Conservation (phyloP, 1,140 invertebrate species). For the Orius laevigatus region DNA sequence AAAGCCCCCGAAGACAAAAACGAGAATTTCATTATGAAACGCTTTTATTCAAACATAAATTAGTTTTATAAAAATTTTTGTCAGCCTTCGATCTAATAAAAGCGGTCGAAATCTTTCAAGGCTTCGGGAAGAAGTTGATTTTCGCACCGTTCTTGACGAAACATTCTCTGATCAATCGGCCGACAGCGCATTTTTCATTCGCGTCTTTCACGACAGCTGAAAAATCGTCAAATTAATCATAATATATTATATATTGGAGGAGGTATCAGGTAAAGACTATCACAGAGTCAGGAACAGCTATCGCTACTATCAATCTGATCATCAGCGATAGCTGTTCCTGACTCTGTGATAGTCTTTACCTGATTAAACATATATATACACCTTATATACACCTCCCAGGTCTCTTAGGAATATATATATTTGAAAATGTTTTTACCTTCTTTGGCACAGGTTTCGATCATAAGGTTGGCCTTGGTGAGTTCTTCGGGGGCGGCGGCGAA, state of each 20-base stretch:
- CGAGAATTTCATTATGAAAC: too few relatives aligned
- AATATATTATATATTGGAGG: background rate
- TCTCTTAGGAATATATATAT: background rate
- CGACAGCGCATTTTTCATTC: slow-evolving; percentile 21
- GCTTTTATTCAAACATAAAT: too few relatives aligned
- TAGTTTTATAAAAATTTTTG: too few relatives aligned
- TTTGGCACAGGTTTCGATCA: slow-evolving; percentile 22
- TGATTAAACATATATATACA: background rate
- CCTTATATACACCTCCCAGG: too few relatives aligned
- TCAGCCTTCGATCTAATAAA: too few relatives aligned
- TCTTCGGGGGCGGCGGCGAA: slow-evolving; percentile 19
- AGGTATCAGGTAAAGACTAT: too few relatives aligned
- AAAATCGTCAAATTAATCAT: background rate
- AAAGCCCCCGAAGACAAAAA: too few relatives aligned
- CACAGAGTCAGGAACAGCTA: too few relatives aligned
- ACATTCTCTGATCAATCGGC: slow-evolving; percentile 19
- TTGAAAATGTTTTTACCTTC: slow-evolving; percentile 17
- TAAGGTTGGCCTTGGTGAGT: slow-evolving; percentile 18
- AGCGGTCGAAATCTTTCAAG: too few relatives aligned
- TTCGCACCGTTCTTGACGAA: slow-evolving; percentile 22
- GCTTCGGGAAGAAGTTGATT: slow-evolving; percentile 9
- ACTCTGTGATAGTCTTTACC: too few relatives aligned
- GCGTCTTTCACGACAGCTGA: slow-evolving; percentile 19
- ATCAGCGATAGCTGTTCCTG: too few relatives aligned
- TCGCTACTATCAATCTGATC: too few relatives aligned